Conservation (phyloP, 2,888 invertebrate species). For the Ommatoiulus sabulosus region DNA sequence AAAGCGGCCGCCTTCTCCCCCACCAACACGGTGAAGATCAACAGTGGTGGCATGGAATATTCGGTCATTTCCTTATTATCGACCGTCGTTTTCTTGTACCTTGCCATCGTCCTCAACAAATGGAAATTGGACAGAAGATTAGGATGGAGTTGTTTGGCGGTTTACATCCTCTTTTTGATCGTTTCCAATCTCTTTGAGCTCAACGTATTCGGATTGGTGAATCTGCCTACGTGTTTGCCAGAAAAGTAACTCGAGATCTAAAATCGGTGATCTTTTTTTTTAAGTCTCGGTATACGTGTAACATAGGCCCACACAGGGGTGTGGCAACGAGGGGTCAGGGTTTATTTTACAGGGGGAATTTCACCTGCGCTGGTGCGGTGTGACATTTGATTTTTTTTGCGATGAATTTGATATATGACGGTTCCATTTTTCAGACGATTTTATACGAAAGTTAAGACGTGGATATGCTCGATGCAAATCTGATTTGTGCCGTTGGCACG, state of each 20-base stretch:
- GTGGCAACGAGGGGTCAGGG: neutral
- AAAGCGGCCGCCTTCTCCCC: conserved; percentile 75
- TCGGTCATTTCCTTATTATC: conserved; percentile 82
- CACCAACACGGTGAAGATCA: conserved; percentile 77
- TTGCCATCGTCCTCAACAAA: conserved; percentile 76
- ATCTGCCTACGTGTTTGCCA: conserved; percentile 80
- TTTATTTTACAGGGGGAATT: neutral
- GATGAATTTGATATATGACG: neutral
- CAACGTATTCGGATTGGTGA: conserved; percentile 90
- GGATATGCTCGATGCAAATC: neutral
- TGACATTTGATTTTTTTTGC: neutral
- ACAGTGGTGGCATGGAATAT: conserved; percentile 84
- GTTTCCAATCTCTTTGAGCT: conserved; percentile 84
- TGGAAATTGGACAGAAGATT: conserved; percentile 78
- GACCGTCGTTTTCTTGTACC: conserved; percentile 79
- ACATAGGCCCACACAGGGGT: neutral
- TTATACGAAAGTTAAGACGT: neutral
- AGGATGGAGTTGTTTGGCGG: conserved; percentile 75
- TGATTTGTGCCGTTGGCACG: neutral
- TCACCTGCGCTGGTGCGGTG: conserved; percentile 2
- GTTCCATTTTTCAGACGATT: neutral
- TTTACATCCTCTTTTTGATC: conserved; percentile 79
- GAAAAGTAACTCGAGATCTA: conserved; percentile 69
- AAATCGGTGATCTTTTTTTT: conserved; percentile 70
- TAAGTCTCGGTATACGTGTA: neutral